Evolutionary conservation across 2,797 vertebrate genomes (phyloP), one percentile per base, ranked within the genome.

Genomic region (Myotis myotis): DNA sequence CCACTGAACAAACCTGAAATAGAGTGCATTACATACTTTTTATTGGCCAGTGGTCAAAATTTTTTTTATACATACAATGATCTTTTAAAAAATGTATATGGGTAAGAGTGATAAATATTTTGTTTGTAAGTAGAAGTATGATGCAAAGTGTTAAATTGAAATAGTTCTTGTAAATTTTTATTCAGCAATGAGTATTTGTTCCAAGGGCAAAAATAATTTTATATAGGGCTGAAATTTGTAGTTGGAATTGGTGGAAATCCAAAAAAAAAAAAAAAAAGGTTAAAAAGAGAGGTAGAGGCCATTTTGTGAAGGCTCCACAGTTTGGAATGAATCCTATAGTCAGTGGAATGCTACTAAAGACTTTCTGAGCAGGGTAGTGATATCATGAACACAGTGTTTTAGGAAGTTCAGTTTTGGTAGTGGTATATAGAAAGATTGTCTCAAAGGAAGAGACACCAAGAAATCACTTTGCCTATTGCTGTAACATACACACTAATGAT

Each of bases 161-260:
- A 38, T 84, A 64, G 78, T 83, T 88, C 70, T 51, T 82, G 44
- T 47, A 53, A 72, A 70, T 79, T 83, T 88, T 92, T 95, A 83
- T 89, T 92, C 47, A 78, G 30, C 47, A 84, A 30, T 79, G n/a
- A 71, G 22, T 64, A 19, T 87, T 84, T 84, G 25, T 57, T 84
- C 25, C 55, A 88, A 89, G 10, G 17, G 36, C 44, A 84, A 88
- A 55, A 55, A 33, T 85, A 74, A 74, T 75, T 82, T 25, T 87
- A 22, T 89, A 22, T 47, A 60, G 47, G 44, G 25, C 53, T 72
- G n/a, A 79, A 89, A 89, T 57, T 84, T 84, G n/a, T 84, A 13
- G 25, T 79, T 28, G 57, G 12, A 20, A 36, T 82, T 88, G 57
- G 17, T 81, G 25, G 47, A 82, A 88, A 44, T 78, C 38, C 28